Percentiles rank a stretch among this genome's conserved stretches.
phyloP scores from a whole-genome alignment of 2,797 vertebrate species.

The Coracias cyanogaster region DNA sequence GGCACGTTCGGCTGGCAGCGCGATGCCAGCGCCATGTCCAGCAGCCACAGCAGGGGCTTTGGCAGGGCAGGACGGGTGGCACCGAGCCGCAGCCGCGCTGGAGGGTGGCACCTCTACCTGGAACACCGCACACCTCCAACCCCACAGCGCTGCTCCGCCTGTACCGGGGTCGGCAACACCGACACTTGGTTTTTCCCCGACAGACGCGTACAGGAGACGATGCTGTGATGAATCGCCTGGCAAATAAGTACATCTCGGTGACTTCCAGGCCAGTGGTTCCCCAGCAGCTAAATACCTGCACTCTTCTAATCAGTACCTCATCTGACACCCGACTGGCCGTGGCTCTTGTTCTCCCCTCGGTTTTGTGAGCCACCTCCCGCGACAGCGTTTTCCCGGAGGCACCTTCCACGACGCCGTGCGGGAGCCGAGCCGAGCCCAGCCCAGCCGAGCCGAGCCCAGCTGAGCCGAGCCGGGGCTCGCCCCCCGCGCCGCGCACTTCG shows the following conservation, averaged over 20 bases:
- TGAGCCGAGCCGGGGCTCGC: not conserved
- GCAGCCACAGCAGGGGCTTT: not conserved
- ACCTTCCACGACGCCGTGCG: accelerated
- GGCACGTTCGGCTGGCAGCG: not conserved
- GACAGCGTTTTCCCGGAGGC: not conserved
- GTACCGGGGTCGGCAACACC: not conserved
- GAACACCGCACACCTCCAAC: accelerated
- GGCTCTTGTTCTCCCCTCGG: not conserved
- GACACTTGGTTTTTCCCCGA: not conserved
- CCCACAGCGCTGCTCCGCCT: accelerated
- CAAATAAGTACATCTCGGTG: not conserved
- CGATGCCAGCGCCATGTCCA: not conserved
- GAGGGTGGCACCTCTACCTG: not conserved
- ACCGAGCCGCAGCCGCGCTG: not conserved
- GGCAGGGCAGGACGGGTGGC: not conserved
- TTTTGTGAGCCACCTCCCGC: not conserved
- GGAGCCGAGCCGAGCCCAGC: accelerated
- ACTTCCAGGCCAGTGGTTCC: not conserved
- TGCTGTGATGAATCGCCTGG: not conserved
- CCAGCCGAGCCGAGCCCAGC: too few species aligned
- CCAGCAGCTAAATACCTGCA: not conserved
- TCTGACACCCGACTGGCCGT: not conserved
- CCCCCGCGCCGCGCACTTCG: not conserved
- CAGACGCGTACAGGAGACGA: not conserved
- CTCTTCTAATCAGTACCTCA: not conserved